Conservation (phyloP, 2,888 invertebrate genomes). For the Heliconius erato region DNA sequence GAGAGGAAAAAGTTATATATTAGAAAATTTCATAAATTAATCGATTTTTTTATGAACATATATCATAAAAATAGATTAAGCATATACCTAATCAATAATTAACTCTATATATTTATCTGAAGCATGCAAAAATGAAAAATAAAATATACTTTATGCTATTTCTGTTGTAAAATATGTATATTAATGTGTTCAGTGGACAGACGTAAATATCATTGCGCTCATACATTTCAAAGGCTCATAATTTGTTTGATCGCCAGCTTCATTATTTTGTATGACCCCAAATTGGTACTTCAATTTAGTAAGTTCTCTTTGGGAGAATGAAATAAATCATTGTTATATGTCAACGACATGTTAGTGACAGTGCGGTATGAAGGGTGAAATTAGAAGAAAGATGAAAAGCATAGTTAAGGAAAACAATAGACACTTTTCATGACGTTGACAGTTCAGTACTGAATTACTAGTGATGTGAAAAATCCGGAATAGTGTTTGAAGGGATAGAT, state of each 20-base stretch:
- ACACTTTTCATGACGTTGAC: too few species aligned
- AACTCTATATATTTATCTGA: background rate
- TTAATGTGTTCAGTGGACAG: constrained; percentile 6
- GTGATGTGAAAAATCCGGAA: too few species aligned
- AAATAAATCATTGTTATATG: background rate
- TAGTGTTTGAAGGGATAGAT: too few species aligned
- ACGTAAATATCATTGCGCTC: constrained; percentile 22
- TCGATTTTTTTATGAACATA: too few species aligned
- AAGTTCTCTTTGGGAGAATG: background rate
- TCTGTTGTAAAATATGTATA: constrained; percentile 11
- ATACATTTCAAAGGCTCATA: constrained; percentile 21
- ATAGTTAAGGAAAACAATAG: too few species aligned
- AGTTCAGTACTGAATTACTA: too few species aligned
- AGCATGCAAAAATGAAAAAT: background rate
- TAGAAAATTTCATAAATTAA: too few species aligned
- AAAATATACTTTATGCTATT: background rate
- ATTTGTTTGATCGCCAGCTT: constrained; percentile 30
- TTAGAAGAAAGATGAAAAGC: background rate
- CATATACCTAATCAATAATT: background rate
- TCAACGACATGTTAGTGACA: background rate
- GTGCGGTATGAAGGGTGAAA: background rate
- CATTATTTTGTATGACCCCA: constrained; percentile 10
- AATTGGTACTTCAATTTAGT: constrained; percentile 23
- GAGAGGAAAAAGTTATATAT: too few species aligned
- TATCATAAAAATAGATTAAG: background rate